A percentile compares a stretch with the other conserved stretches of the same genome.
phyloP scores from a whole-genome alignment of 1,140 invertebrate genomes.

The Hesperophylax magnus region DNA sequence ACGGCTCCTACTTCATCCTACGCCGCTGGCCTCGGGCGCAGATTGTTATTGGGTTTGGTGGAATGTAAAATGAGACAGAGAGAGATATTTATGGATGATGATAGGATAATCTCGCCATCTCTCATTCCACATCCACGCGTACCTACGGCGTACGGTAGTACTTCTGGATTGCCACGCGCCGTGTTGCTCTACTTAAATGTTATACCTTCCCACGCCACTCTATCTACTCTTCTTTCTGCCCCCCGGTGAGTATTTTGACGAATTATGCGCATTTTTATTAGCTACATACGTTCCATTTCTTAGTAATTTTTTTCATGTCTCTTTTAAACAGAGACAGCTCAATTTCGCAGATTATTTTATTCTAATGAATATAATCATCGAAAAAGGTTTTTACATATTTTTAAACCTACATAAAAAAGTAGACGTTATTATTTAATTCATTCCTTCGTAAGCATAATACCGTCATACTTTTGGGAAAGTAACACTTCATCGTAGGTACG shows the following conservation, averaged over 20 bases:
- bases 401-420: too few species aligned
- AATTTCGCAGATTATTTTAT: neutral
- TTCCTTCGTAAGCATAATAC: too few species aligned
- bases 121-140: slow-evolving; percentile 19
- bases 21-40: slow-evolving; percentile 35
- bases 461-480: too few species aligned
- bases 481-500: too few species aligned
- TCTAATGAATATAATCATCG: neutral
- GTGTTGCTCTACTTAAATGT: neutral
- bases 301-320: neutral
- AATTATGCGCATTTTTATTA: slow-evolving; percentile 42
- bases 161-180: slow-evolving; percentile 21
- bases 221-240: slow-evolving; percentile 11
- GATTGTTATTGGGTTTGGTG: slow-evolving; percentile 53
- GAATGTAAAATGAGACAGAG: slow-evolving; percentile 55
- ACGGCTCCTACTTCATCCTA: slow-evolving; percentile 14
- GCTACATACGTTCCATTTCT: slow-evolving; percentile 20
- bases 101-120: slow-evolving; percentile 53
- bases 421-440: too few species aligned
- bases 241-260: slow-evolving; percentile 36
- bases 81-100: slow-evolving; percentile 54
- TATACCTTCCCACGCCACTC: neutral
- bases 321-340: neutral
- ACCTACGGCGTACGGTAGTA: neutral
- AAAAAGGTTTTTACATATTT: too few species aligned